Evolutionary conservation across 2,888 invertebrate genomes (phyloP), one percentile per base, ranked within the genome.

Genomic region (Aleiodes testaceus): DNA sequence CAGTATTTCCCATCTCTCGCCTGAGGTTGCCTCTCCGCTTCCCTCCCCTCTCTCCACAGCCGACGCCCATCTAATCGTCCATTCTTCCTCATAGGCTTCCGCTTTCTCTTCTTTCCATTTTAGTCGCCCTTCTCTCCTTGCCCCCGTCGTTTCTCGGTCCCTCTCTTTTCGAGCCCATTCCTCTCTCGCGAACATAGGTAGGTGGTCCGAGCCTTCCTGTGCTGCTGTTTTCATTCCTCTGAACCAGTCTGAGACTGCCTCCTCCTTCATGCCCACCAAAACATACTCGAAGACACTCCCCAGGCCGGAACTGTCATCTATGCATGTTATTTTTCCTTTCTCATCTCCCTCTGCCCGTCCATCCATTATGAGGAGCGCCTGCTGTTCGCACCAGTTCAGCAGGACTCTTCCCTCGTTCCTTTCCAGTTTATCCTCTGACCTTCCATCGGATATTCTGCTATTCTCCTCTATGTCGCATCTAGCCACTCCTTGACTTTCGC

Each of bases 181-280:
- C 16, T 45, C n/a, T 12, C 42, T n/a, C 2, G 42, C 36, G 1
- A 16, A 3, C 14, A 75, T 22, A 12, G 72, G 64, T 4, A 55
- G 9, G 14, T 75, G 72, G 12, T 73, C 75, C 1, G 69, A 72
- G 18, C 72, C 68, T 9, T 30, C 45, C 20, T 69, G 71, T 1
- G 36, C 12, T 20, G 18, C 6, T 16, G 69, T 47, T 14, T 47
- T 44, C 9, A 73, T 16, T 22, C 14, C 52, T 2, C 22, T 52
- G 22, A 52, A 52, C 52, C 22, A 52, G 9, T 12, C 2, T 22
- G 52, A 22, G 2, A 12, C 3, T n/a, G n/a, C 52, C 3, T 7
- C 52, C 2, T 12, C 52, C 2, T 52, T 22, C 12, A 18, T 9
- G 1, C n/a, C 22, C 0, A 20, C 20, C 3, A 22, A 12, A 2